Conservation (phyloP, 1,140 invertebrate species). For the Drosophila arawakana region DNA sequence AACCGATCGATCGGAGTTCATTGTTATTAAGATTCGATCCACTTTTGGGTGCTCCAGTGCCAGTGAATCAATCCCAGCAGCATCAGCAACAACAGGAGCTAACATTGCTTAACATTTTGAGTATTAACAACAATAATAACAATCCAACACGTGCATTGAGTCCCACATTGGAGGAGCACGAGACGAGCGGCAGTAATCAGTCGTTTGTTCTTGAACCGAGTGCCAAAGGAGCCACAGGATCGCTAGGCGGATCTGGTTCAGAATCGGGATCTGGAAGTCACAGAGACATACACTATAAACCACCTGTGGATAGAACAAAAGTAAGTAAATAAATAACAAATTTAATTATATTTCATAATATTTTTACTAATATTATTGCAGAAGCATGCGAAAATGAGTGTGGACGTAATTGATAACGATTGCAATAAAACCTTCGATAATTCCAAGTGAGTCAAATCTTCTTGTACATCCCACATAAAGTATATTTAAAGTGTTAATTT, state of each 20-base stretch:
- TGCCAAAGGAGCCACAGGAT: slow-evolving; percentile 47
- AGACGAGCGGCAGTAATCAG: slow-evolving; percentile 67
- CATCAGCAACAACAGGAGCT: slow-evolving; percentile 51
- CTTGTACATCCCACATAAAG: neutral
- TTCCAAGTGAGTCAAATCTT: slow-evolving; percentile 63
- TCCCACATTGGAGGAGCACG: slow-evolving; percentile 80
- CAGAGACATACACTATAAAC: slow-evolving; percentile 57
- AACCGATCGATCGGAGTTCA: slow-evolving; percentile 74
- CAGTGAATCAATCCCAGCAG: slow-evolving; percentile 62
- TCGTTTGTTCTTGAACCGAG: slow-evolving; percentile 60
- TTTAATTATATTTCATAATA: neutral
- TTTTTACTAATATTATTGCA: slow-evolving; percentile 12
- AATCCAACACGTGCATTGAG: slow-evolving; percentile 58
- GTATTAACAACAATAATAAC: slow-evolving; percentile 35
- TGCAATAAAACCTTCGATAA: slow-evolving; percentile 81
- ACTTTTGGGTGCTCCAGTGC: slow-evolving; percentile 74
- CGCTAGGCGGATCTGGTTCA: neutral
- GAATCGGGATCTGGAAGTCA: slow-evolving; percentile 10
- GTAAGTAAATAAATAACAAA: slow-evolving; percentile 28
- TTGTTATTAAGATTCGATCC: slow-evolving; percentile 82
- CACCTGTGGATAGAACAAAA: slow-evolving; percentile 72
- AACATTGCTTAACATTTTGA: slow-evolving; percentile 40
- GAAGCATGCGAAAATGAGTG: slow-evolving; percentile 84
- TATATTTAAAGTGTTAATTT: neutral
- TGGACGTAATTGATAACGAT: slow-evolving; percentile 84